Base-by-base conservation (phyloP, 2,113 vertebrate genomes). In the Hystrix cristata region DNA sequence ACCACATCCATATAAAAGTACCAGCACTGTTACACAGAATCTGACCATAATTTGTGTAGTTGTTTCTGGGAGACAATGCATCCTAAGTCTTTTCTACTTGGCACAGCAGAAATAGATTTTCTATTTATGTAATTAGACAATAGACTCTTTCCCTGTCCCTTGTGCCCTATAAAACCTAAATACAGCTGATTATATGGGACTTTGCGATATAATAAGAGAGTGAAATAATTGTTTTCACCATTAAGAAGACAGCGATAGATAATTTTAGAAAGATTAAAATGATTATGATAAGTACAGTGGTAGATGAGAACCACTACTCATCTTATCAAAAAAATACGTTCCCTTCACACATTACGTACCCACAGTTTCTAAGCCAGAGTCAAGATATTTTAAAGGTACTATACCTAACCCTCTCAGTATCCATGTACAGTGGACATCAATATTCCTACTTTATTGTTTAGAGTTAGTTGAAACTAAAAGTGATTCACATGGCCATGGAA, bases 191-290 rank as follows among this genome's bases (percentile, higher is more conserved):
- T 67, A 53, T 67, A 46, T 74, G 23, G 31, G 19, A 14, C 15
- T 93, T 79, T 89, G 51, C 34, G 51, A 67, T 48, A 48, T 25
- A 88, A 57, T 16, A 78, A 81, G 72, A 81, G 23, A 67, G 2
- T 53, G 7, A 93, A 96, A 91, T 62, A 96, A 71, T 59, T 29
- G 57, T 79, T 94, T 51, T 81, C 23, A 87, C 46, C 64, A 93
- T n/a, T 14, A 34, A 67, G 1, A 21, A 51, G 10, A 85, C 7
- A 82, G 38, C 76, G 2, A 43, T 15, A 92, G 43, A 23, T 55
- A 84, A 82, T 38, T 89, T 43, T 53, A 90, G 55, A 87, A 98
- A 95, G 31, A 90, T 48, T 46, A n/a, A 76, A 92, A 69, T 90
- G 79, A 83, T 13, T 81, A 9, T 62, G 87, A 43, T 31, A 76